A percentile compares a stretch with the other conserved stretches of the same genome.
Conservation (phyloP, 2,113 vertebrate species). For the Rynchops niger region DNA sequence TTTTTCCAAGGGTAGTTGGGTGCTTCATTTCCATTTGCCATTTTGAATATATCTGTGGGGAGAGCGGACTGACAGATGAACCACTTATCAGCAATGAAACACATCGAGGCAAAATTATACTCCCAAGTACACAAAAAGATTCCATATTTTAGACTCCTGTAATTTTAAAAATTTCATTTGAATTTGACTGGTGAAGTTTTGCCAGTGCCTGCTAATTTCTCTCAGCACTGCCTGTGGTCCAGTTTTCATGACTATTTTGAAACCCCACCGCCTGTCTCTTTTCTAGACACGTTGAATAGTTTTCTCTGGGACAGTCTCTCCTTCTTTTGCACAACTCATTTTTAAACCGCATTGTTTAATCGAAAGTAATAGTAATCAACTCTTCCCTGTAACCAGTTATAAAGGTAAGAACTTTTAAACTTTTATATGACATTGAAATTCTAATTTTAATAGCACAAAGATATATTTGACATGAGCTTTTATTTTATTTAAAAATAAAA, state of each 20-base stretch:
- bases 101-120: neutral
- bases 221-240: neutral
- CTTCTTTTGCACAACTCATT: neutral
- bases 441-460: neutral
- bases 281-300: neutral
- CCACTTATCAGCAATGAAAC: neutral
- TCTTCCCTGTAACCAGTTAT: neutral
- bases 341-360: neutral
- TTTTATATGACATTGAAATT: neutral
- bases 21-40: neutral
- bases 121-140: neutral
- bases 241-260: neutral
- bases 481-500: constrained; percentile 9
- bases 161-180: fast-evolving
- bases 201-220: neutral
- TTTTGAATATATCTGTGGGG: neutral
- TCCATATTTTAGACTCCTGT: neutral
- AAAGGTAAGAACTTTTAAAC: neutral
- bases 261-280: neutral
- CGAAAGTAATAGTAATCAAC: neutral
- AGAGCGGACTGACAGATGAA: neutral
- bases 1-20: neutral
- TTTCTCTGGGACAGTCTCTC: neutral
- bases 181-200: neutral
- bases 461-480: neutral